Conservation (phyloP, 2,888 invertebrate genomes). For the Latrodectus elegans region DNA sequence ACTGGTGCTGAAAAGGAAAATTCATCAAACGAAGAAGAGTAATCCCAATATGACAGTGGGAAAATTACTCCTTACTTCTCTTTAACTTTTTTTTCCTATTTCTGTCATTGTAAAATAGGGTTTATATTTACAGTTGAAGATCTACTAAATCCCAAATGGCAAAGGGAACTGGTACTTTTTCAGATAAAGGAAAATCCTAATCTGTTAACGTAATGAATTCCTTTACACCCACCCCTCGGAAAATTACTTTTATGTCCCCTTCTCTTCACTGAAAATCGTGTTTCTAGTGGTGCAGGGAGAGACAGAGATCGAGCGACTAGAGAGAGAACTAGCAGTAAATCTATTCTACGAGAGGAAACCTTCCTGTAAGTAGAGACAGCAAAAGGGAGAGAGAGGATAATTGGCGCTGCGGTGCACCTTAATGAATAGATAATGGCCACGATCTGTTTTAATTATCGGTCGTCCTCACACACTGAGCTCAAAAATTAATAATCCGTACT, state of each 20-base stretch:
- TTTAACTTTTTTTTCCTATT: too few species aligned
- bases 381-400: conserved; percentile 20
- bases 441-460: conserved; percentile 69
- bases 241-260: conserved; percentile 14
- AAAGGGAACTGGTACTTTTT: conserved; percentile 36
- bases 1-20: too few species aligned
- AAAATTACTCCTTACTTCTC: too few species aligned
- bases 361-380: conserved; percentile 19
- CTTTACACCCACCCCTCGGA: conserved; percentile 36
- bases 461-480: conserved; percentile 54
- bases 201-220: conserved; percentile 54
- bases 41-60: too few species aligned
- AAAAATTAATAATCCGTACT: conserved; percentile 67
- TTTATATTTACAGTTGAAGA: background rate
- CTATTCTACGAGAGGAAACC: conserved; percentile 50
- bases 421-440: conserved; percentile 68
- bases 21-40: too few species aligned
- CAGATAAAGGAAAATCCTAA: conserved; percentile 21
- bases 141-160: background rate
- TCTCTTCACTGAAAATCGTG: conserved; percentile 18
- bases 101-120: too few species aligned
- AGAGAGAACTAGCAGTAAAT: conserved; percentile 46
- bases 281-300: background rate
- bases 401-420: conserved; percentile 67
- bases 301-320: background rate